Percentiles rank a stretch among this genome's conserved stretches.
Conservation (phyloP, 2,113 vertebrate species). For the Pterophyllum scalare region DNA sequence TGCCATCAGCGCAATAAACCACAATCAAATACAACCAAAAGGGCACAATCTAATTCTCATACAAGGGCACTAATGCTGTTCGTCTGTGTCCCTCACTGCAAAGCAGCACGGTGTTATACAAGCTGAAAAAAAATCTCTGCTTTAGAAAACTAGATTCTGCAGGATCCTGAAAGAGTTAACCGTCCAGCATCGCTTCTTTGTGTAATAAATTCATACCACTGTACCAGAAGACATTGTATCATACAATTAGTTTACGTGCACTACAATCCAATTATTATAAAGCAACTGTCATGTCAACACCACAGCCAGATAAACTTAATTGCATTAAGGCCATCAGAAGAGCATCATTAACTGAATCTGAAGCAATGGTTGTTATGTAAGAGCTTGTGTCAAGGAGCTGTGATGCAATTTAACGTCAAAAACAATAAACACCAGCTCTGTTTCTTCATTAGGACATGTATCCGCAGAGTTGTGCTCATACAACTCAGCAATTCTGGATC, state of each 20-base stretch:
- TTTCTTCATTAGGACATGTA: neutral
- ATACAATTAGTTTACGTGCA: slow-evolving; percentile 1
- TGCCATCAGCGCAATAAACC: slow-evolving; percentile 76
- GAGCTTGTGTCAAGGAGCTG: neutral
- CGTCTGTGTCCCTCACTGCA: slow-evolving; percentile 46
- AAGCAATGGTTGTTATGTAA: neutral
- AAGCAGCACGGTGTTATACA: slow-evolving; percentile 34
- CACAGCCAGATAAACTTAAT: slow-evolving; percentile 4
- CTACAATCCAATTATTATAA: neutral
- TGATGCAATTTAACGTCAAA: neutral
- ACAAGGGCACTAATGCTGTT: slow-evolving; percentile 64
- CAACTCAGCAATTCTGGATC: neutral
- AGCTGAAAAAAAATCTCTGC: slow-evolving; percentile 1
- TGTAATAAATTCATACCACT: neutral
- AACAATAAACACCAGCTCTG: neutral
- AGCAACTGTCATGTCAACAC: neutral
- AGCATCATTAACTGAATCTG: neutral
- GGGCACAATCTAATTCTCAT: slow-evolving; percentile 64
- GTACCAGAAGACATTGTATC: neutral
- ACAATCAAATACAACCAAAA: slow-evolving; percentile 69
- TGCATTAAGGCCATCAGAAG: neutral
- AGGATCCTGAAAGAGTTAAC: slow-evolving; percentile 6
- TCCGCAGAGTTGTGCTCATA: neutral
- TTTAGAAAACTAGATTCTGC: slow-evolving; percentile 9
- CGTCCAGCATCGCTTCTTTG: neutral